Evolutionary conservation across 2,113 vertebrate genomes (phyloP).

Genomic region (Siniperca chuatsi): DNA sequence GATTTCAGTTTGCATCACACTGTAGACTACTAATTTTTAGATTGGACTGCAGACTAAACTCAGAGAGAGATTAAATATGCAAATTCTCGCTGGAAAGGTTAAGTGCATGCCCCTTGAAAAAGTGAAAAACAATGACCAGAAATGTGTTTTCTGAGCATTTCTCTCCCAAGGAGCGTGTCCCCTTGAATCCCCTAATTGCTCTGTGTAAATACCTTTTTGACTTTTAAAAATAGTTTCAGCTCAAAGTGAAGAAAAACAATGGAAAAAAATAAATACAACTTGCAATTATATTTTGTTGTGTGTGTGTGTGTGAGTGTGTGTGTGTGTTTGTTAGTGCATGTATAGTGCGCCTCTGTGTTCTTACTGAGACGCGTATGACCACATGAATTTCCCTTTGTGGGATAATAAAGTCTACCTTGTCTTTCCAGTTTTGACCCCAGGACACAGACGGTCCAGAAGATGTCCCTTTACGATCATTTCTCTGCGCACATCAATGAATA

Average conservation of each 20-base stretch:
- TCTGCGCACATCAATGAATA: not conserved
- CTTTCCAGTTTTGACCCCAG: conserved; percentile 8
- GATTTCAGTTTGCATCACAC: conserved; percentile 3
- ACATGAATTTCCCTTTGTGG: too few relatives aligned
- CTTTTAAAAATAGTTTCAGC: conserved; percentile 15
- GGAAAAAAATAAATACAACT: not conserved
- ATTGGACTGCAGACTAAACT: conserved; percentile 14
- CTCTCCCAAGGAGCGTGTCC: not conserved
- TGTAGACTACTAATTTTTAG: not conserved
- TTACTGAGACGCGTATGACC: too few relatives aligned
- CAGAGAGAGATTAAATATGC: conserved; percentile 23
- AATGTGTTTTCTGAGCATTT: conserved; percentile 6
- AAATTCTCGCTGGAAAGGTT: conserved; percentile 29
- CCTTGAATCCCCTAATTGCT: not conserved
- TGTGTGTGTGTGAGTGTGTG: too few relatives aligned
- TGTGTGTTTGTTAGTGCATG: too few relatives aligned
- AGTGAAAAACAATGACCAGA: conserved; percentile 11
- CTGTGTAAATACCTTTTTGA: conserved; percentile 3
- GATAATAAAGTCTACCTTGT: too few relatives aligned
- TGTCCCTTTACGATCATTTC: conserved; percentile 9
- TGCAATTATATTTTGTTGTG: not conserved
- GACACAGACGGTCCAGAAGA: not conserved
- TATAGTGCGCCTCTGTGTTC: too few relatives aligned
- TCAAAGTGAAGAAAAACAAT: not conserved
- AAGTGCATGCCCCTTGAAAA: conserved; percentile 10